Percentiles rank a stretch among this genome's conserved stretches.
phyloP scores from a whole-genome alignment of 1,140 invertebrate species.

The Hycleus cichorii region DNA sequence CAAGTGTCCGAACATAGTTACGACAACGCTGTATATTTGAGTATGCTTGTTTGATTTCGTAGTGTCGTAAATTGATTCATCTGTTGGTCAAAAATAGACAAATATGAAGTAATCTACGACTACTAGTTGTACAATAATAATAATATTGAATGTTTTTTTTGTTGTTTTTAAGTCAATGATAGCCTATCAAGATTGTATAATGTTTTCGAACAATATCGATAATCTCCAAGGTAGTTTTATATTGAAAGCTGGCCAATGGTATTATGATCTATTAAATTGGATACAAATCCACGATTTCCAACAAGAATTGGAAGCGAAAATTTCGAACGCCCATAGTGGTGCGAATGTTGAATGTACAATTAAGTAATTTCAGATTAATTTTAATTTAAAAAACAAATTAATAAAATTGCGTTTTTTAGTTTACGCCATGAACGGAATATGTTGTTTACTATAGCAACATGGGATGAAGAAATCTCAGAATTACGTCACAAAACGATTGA shows the following conservation, averaged over 20 bases:
- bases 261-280: slow-evolving; percentile 17
- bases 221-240: slow-evolving; percentile 15
- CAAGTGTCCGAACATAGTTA: neutral
- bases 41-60: neutral
- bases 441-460: neutral
- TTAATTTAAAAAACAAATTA: neutral
- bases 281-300: slow-evolving; percentile 6
- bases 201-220: neutral
- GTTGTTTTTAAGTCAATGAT: no score
- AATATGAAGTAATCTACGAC: neutral
- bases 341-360: slow-evolving; percentile 1
- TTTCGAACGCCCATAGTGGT: neutral
- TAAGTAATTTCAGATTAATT: neutral
- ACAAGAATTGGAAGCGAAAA: slow-evolving; percentile 13
- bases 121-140: neutral
- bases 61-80: neutral
- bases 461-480: slow-evolving; percentile 5
- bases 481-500: neutral
- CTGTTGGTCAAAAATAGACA: no score
- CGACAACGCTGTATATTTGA: no score
- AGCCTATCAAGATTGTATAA: no score
- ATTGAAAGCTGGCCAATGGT: slow-evolving; percentile 18
- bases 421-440: no score
- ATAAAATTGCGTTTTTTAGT: no score
- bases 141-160: no score